These are phyloP conservation scores for Chrysolina oricalcia DNA, from an alignment of 2,888 invertebrate genomes.

Conservation along the genomic window DNA sequence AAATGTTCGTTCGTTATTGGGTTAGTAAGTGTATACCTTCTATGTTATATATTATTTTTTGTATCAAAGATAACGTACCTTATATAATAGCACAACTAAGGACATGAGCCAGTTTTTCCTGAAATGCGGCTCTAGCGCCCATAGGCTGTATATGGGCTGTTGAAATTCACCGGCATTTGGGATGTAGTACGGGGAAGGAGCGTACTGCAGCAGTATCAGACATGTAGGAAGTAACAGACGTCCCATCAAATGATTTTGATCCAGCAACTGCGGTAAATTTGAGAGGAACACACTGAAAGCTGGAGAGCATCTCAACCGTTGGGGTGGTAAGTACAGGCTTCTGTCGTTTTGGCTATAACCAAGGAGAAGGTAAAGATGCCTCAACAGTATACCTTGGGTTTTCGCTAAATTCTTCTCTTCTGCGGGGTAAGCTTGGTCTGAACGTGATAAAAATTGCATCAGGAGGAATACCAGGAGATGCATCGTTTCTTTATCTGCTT, in stretches of 20 bases:
- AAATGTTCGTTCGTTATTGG: no score
- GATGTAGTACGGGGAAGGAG: conserved; percentile 83
- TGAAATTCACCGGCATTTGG: conserved; percentile 74
- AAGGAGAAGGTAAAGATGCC: conserved; percentile 92
- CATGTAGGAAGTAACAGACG: conserved; percentile 90
- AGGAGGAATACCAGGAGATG: conserved; percentile 95
- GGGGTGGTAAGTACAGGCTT: conserved; percentile 92
- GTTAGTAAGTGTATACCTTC: no score
- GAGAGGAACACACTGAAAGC: conserved; percentile 97
- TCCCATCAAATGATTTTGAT: conserved; percentile 96
- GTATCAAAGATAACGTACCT: conserved; percentile 75
- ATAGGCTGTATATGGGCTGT: conserved; percentile 88
- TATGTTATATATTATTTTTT: no score
- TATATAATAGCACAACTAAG: conserved; percentile 93
- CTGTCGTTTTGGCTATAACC: conserved; percentile 95
- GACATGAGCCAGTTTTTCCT: conserved; percentile 95
- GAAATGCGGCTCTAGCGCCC: conserved; percentile 89
- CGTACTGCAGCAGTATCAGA: conserved; percentile 85
- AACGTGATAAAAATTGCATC: conserved; percentile 94
- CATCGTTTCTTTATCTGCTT: conserved; percentile 95
- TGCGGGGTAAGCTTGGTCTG: conserved; percentile 87
- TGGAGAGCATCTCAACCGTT: conserved; percentile 89
- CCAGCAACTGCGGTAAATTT: conserved; percentile 93
- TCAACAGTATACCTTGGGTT: conserved; percentile 89
- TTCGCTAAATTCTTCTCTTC: conserved; percentile 88